These are phyloP conservation scores for Mystacornis crossleyi DNA, from an alignment of 2,113 vertebrate genomes.

Conservation along the genomic window DNA sequence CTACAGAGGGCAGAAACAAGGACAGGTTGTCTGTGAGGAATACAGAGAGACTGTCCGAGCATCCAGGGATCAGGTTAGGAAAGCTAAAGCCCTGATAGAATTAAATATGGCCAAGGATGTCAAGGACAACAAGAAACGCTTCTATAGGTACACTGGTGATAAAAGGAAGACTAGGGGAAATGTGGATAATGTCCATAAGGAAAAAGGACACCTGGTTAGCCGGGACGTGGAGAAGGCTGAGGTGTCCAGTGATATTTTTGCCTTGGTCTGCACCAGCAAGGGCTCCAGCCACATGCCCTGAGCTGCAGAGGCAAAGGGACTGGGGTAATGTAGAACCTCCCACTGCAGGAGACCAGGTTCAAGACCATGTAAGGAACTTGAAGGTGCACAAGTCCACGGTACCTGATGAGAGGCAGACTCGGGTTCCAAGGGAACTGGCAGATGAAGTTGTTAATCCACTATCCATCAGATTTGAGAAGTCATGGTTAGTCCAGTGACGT, in stretches of 20 bases:
- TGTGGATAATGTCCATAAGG: neutral
- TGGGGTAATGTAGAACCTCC: neutral
- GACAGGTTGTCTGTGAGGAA: neutral
- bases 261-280: neutral
- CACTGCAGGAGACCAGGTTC: neutral
- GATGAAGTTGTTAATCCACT: neutral
- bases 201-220: neutral
- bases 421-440: neutral
- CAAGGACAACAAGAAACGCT: too few species aligned
- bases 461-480: neutral
- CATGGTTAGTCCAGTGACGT: neutral
- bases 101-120: neutral
- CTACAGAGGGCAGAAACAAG: neutral
- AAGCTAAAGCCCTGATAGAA: neutral
- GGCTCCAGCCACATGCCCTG: neutral
- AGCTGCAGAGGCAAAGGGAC: neutral
- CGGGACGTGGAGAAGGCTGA: neutral
- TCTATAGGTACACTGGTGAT: accelerated
- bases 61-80: neutral
- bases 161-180: neutral
- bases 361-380: neutral
- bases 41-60: neutral
- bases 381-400: neutral
- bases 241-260: neutral
- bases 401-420: neutral